phyloP scores from a whole-genome alignment of 2,888 invertebrate genomes.

The Zeuzera pyrina region DNA sequence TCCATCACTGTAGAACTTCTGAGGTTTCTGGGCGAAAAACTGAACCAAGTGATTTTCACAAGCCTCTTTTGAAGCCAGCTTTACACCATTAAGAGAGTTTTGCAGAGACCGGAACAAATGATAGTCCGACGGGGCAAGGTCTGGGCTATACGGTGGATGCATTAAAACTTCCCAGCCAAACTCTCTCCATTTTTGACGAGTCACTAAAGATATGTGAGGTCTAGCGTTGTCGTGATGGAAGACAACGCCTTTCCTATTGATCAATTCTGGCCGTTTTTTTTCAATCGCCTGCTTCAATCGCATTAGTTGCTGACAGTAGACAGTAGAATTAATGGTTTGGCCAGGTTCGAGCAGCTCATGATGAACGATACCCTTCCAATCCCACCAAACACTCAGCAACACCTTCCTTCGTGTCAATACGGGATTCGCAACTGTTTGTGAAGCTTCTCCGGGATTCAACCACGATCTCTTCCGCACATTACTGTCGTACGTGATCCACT shows the following conservation, averaged over 20 bases:
- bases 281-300: slow-evolving; percentile 21
- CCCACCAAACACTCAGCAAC: no score
- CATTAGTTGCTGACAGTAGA: slow-evolving; percentile 63
- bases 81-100: slow-evolving; percentile 10
- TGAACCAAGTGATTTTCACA: slow-evolving; percentile 9
- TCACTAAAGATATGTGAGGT: slow-evolving; percentile 12
- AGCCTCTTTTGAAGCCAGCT: slow-evolving; percentile 3
- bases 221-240: slow-evolving; percentile 16
- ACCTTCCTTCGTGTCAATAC: no score
- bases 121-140: slow-evolving; percentile 8
- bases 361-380: slow-evolving; percentile 10
- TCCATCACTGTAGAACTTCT: slow-evolving; percentile 11
- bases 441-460: slow-evolving; percentile 17
- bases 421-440: slow-evolving; percentile 18
- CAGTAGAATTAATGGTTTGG: slow-evolving; percentile 4
- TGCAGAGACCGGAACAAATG: slow-evolving; percentile 11
- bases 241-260: slow-evolving; percentile 7
- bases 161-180: slow-evolving; percentile 2
- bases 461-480: slow-evolving; percentile 19
- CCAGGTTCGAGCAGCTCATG: slow-evolving; percentile 6
- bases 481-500: slow-evolving; percentile 7
- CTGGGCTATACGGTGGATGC: slow-evolving; percentile 7
- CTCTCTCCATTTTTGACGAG: slow-evolving; percentile 4
- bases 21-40: slow-evolving; percentile 8
- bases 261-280: slow-evolving; percentile 7